Evolutionary conservation across 1,140 invertebrate genomes (phyloP).

Genomic region (Zaprionus kolodkinae): DNA sequence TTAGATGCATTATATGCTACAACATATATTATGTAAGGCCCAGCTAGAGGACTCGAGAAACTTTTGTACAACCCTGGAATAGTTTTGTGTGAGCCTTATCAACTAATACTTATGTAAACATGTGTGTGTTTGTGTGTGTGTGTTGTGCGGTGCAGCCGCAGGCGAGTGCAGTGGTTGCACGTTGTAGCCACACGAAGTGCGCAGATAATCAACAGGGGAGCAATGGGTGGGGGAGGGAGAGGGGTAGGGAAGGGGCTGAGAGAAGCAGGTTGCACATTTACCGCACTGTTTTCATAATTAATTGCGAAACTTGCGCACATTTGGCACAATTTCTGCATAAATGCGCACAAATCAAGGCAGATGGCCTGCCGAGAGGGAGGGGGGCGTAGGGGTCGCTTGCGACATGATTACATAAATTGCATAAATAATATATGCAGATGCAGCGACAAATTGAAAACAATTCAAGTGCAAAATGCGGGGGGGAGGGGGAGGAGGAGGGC

Average conservation of each 20-base stretch:
- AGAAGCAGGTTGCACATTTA: constrained; percentile 30
- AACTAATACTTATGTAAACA: neutral
- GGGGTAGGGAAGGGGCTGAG: neutral
- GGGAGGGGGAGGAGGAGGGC: no score
- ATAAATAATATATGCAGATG: constrained; percentile 30
- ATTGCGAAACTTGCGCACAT: constrained; percentile 53
- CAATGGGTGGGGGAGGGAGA: no score
- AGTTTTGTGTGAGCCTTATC: neutral
- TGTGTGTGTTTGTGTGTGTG: neutral
- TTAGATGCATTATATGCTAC: neutral
- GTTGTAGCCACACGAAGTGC: neutral
- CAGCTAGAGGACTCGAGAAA: neutral
- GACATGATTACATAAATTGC: constrained; percentile 35
- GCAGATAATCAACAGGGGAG: neutral
- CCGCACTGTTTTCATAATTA: constrained; percentile 62
- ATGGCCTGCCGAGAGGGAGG: neutral
- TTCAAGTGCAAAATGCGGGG: constrained; percentile 11
- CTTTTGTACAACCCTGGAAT: neutral
- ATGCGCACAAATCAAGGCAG: constrained; percentile 52
- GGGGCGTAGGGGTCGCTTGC: neutral
- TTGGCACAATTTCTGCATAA: constrained; percentile 58
- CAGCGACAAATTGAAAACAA: constrained; percentile 31
- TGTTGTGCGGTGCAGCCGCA: neutral
- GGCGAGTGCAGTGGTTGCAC: neutral
- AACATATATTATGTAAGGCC: neutral